Percentiles rank a stretch among this genome's conserved stretches.
Evolutionary conservation across 1,140 invertebrate species (phyloP).

Genomic region (Conus ventricosus): DNA sequence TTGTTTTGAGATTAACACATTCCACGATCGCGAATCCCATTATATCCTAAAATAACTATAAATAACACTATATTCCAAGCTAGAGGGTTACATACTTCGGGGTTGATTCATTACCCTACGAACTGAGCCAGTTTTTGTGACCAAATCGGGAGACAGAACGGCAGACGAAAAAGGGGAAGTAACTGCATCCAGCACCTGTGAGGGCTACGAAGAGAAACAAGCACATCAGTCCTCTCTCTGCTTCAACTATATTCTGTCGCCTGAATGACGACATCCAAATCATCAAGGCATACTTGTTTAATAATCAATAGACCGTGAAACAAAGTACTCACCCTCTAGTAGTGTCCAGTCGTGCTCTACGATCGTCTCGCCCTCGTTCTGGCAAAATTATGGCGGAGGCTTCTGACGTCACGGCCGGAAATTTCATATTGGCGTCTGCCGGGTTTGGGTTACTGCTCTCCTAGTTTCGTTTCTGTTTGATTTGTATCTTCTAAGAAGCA

Average conservation of each 20-base stretch:
- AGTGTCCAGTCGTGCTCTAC: conserved; percentile 19
- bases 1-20: too few species aligned
- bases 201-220: background rate
- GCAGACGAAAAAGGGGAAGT: conserved; percentile 35
- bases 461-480: background rate
- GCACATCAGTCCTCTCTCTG: background rate
- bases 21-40: too few species aligned
- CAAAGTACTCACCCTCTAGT: conserved; percentile 23
- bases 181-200: conserved; percentile 32
- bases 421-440: conserved; percentile 11
- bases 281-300: background rate
- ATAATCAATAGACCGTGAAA: background rate
- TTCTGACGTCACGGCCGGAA: conserved; percentile 39
- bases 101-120: conserved; percentile 18
- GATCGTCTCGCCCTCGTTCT: conserved; percentile 36
- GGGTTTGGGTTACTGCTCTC: background rate
- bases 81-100: background rate
- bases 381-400: conserved; percentile 37
- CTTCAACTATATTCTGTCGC: background rate
- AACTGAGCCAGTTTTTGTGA: conserved; percentile 34
- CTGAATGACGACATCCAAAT: background rate
- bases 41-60: too few species aligned
- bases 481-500: background rate
- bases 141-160: conserved; percentile 33
- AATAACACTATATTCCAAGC: background rate